Evolutionary conservation across 2,797 vertebrate species (phyloP).

Genomic region (Tympanoctomys barrerae): DNA sequence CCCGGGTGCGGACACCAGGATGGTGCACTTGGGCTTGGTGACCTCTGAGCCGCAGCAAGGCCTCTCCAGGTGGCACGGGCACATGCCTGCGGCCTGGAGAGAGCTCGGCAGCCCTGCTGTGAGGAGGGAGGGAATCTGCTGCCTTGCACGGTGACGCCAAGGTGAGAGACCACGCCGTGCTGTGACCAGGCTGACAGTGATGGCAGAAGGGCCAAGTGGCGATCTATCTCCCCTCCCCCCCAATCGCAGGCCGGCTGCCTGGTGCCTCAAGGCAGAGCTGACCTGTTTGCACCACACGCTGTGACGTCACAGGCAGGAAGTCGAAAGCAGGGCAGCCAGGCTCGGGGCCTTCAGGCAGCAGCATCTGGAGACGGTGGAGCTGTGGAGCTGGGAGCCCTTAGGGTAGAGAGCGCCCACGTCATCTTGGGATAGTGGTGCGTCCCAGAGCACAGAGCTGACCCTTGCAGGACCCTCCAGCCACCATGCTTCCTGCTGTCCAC

Average conservation of each 20-base stretch:
- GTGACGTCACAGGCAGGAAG: background rate
- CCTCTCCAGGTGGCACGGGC: background rate
- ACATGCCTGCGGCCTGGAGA: background rate
- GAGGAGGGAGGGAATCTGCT: background rate
- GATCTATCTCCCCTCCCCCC: background rate
- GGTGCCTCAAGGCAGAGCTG: background rate
- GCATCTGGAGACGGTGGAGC: background rate
- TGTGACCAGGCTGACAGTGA: background rate
- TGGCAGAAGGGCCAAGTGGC: background rate
- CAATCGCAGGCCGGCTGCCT: background rate
- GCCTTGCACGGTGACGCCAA: background rate
- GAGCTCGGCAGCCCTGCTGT: background rate
- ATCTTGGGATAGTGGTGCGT: conserved; percentile 42
- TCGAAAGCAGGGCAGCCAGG: background rate
- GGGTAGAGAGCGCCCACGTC: conserved; percentile 36
- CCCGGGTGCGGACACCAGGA: background rate
- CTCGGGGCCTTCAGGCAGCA: background rate
- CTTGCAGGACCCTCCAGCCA: background rate
- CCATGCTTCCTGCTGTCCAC: background rate
- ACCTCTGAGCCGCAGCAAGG: background rate
- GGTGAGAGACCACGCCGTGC: background rate
- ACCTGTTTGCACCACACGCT: background rate
- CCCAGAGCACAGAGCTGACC: conserved; percentile 9
- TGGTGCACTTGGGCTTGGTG: background rate
- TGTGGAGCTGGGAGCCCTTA: conserved; percentile 21